Conservation (phyloP, 2,888 invertebrate species). For the Heliothis peltigera region DNA sequence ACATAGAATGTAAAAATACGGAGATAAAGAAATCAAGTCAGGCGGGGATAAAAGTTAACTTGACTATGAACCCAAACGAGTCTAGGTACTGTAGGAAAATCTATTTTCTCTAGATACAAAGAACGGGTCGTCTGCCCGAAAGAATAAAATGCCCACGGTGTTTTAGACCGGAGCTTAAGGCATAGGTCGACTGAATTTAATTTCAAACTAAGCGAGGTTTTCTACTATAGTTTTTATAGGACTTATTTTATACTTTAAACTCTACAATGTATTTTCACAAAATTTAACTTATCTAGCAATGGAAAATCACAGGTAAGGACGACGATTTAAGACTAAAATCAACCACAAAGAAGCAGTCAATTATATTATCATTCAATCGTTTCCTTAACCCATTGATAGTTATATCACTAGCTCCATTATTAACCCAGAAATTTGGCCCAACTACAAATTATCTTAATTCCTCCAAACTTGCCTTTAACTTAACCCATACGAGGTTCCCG, state of each 20-base stretch:
- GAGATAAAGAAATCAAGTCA: conserved; percentile 46
- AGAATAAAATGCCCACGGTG: conserved; percentile 63
- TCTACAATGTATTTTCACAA: too few species aligned
- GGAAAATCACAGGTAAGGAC: too few species aligned
- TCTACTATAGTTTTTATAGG: neutral
- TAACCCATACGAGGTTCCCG: conserved; percentile 63
- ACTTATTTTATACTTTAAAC: neutral
- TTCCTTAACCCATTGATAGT: neutral
- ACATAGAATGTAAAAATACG: too few species aligned
- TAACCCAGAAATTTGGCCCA: conserved; percentile 12
- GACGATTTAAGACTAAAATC: neutral
- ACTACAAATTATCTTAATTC: conserved; percentile 38
- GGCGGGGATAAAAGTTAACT: conserved; percentile 50
- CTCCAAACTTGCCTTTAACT: conserved; percentile 55
- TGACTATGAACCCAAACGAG: conserved; percentile 49
- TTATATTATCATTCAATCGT: neutral
- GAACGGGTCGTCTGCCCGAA: conserved; percentile 54
- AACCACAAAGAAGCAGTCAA: neutral
- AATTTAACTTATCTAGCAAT: too few species aligned
- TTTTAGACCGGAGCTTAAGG: conserved; percentile 55
- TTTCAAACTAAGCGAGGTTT: conserved; percentile 3
- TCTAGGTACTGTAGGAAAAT: conserved; percentile 51
- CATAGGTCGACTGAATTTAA: neutral
- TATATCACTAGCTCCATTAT: conserved; percentile 9
- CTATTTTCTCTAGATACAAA: conserved; percentile 63